These are phyloP conservation scores for Threskiornis aethiopicus DNA, from an alignment of 2,797 vertebrate species.

Conservation along the genomic window DNA sequence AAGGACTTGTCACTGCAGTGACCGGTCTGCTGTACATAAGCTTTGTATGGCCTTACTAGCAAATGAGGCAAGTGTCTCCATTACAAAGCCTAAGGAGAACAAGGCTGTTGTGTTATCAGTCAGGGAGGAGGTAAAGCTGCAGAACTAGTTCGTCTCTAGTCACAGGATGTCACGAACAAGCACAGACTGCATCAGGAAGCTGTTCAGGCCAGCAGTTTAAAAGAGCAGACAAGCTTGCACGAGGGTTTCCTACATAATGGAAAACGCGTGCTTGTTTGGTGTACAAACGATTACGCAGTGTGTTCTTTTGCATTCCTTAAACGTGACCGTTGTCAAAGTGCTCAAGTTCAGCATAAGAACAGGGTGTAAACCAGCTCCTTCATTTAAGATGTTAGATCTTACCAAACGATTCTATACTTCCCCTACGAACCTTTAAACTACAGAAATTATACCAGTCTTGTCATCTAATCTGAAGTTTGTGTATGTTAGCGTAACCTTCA, in stretches of 20 bases:
- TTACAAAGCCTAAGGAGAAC: not conserved
- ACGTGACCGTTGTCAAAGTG: not conserved
- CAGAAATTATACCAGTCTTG: not conserved
- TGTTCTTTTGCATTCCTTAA: not conserved
- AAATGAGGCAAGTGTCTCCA: not conserved
- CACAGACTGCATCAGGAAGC: not conserved
- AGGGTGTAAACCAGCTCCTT: not conserved
- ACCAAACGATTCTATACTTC: not conserved
- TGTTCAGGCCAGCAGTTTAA: not conserved
- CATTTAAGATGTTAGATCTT: not conserved
- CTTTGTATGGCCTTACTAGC: not conserved
- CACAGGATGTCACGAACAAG: not conserved
- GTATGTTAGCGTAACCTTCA: not conserved
- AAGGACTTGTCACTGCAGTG: not conserved
- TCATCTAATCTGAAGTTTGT: not conserved
- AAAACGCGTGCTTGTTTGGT: not conserved
- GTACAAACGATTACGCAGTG: not conserved
- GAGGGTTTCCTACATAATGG: not conserved
- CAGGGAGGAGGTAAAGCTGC: not conserved
- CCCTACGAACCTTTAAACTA: not conserved
- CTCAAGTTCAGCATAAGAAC: not conserved
- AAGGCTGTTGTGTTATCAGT: not conserved
- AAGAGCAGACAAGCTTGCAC: not conserved
- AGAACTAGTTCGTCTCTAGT: not conserved
- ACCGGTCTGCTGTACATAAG: not conserved